Conservation (phyloP, 1,140 invertebrate genomes). For the Ephestia elutella region DNA sequence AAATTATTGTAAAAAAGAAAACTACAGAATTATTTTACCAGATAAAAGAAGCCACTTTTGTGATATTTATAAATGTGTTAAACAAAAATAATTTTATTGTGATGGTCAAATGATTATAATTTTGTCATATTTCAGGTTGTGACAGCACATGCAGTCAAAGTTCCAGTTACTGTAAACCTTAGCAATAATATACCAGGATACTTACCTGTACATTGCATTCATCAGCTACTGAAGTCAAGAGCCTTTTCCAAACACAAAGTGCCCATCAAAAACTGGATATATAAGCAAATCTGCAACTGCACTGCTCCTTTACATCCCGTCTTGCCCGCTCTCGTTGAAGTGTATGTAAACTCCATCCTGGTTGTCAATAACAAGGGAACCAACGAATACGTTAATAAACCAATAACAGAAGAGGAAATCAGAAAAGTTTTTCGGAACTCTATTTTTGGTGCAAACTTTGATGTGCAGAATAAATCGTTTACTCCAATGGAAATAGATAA, state of each 20-base stretch:
- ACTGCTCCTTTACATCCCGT: conserved; percentile 93
- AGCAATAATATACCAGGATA: conserved; percentile 94
- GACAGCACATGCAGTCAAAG: conserved; percentile 95
- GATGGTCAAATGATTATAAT: not conserved
- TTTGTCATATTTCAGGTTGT: conserved; percentile 81
- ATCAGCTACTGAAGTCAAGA: conserved; percentile 94
- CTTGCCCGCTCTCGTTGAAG: conserved; percentile 93
- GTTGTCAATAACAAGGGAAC: conserved; percentile 83
- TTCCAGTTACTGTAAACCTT: conserved; percentile 92
- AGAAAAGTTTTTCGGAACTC: conserved; percentile 87
- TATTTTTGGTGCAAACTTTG: conserved; percentile 81
- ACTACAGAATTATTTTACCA: no score
- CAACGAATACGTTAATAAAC: conserved; percentile 88
- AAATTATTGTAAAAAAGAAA: no score
- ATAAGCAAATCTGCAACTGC: conserved; percentile 91
- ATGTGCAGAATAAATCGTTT: conserved; percentile 73
- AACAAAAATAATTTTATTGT: no score
- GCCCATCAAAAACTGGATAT: conserved; percentile 96
- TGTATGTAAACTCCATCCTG: conserved; percentile 95
- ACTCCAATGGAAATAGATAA: conserved; percentile 70
- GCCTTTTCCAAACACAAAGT: conserved; percentile 98
- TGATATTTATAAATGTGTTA: no score
- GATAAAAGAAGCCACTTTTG: no score
- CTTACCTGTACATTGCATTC: conserved; percentile 97
- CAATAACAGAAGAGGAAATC: conserved; percentile 93